Evolutionary conservation across 2,113 vertebrate species (phyloP), one percentile per base, ranked within the genome.

Genomic region (Urocitellus parryii): DNA sequence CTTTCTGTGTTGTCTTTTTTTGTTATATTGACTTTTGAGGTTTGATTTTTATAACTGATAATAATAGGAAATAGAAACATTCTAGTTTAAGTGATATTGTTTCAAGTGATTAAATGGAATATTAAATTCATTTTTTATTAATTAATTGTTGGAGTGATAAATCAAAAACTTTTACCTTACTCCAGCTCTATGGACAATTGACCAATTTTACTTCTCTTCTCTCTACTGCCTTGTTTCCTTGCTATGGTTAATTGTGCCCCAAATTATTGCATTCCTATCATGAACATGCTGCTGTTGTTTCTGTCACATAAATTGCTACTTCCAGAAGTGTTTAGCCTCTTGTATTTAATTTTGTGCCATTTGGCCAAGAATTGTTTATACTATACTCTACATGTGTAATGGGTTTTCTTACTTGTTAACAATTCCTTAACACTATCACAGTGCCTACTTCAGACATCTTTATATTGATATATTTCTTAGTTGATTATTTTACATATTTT

Each of bases 31-130:
- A 85, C 22, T 80, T 9, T 93, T 81, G 56, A 58, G 56, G 56
- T 58, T 24, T 58, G 29, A 77, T 89, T 91, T 45, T 88, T 83
- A 83, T 88, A 83, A 18, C 16, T 65, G 37, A 91, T 87, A 90
- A 65, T 78, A 77, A 73, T 82, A 39, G n/a, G 82, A 72, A 39
- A 34, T 87, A 63, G 45, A 56, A 25, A 77, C 42, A 90, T 72
- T 82, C 24, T 82, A 77, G 29, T 93, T 87, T 68, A 37, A 80
- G 72, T 82, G 81, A 68, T 58, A 22, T 70, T 65, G 34, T 85
- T 95, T 90, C 11, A 67, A 85, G 48, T 51, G 20, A 80, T 29
- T 53, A 56, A 53, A 56, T 24, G 12, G 27, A 70, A 51, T 48
- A 61, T 53, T 25, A 37, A 67, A 37, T 39, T 24, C 6, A 8